phyloP scores from a whole-genome alignment of 2,888 invertebrate genomes.

The Apoda limacodes region DNA sequence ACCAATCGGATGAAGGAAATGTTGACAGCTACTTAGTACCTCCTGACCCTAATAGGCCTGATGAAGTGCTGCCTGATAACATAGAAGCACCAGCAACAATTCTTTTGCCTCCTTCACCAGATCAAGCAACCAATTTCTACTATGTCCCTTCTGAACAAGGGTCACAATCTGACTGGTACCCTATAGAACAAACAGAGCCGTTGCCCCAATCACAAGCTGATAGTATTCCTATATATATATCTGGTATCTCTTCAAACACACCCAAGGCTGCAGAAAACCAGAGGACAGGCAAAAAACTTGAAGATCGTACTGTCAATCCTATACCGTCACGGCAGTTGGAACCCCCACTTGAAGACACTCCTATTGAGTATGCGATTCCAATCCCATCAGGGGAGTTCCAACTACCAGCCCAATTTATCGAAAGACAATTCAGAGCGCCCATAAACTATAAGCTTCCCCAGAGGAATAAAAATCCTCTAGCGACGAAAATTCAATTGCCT shows the following conservation, averaged over 20 bases:
- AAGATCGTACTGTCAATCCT: slow-evolving; percentile 23
- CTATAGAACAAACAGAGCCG: slow-evolving; percentile 31
- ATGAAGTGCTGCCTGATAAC: slow-evolving; percentile 29
- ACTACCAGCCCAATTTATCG: slow-evolving; percentile 42
- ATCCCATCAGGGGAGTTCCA: slow-evolving; percentile 54
- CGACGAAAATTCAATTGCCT: not conserved
- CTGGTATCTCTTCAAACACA: slow-evolving; percentile 20
- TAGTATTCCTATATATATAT: slow-evolving; percentile 26
- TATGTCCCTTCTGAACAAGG: slow-evolving; percentile 34
- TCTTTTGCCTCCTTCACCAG: slow-evolving; percentile 41
- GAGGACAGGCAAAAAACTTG: slow-evolving; percentile 26
- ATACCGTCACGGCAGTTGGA: slow-evolving; percentile 40
- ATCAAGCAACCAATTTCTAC: slow-evolving; percentile 31
- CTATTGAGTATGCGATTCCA: slow-evolving; percentile 38
- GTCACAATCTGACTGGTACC: slow-evolving; percentile 54
- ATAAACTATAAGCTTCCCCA: too few relatives aligned
- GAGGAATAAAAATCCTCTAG: too few relatives aligned
- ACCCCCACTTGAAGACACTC: slow-evolving; percentile 45
- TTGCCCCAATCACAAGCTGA: slow-evolving; percentile 18
- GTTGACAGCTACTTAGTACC: slow-evolving; percentile 46
- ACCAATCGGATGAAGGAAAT: slow-evolving; percentile 31
- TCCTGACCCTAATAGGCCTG: slow-evolving; percentile 35
- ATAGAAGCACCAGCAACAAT: slow-evolving; percentile 42
- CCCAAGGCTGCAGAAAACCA: slow-evolving; percentile 17
- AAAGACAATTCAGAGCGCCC: slow-evolving; percentile 37